phyloP scores from a whole-genome alignment of 2,888 invertebrate species.

The Carcina quercana region DNA sequence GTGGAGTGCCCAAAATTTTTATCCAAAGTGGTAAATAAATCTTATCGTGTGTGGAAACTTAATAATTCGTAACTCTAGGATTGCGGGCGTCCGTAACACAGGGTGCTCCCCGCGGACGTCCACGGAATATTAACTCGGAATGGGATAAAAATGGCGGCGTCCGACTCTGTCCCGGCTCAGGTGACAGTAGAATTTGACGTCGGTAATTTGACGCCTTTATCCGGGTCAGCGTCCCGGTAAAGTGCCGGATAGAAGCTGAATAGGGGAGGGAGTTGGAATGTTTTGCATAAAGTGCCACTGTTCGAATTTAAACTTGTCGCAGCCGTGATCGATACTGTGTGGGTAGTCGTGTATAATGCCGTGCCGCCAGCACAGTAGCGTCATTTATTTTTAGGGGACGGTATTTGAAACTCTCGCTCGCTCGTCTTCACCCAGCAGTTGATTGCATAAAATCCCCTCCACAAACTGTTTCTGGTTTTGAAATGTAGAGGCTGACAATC shows the following conservation, averaged over 20 bases:
- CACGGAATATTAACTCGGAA: conserved; percentile 63
- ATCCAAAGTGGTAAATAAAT: conserved; percentile 21
- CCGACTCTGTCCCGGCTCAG: conserved; percentile 53
- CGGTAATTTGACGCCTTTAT: conserved; percentile 65
- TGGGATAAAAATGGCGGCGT: conserved; percentile 61
- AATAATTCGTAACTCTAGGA: conserved; percentile 42
- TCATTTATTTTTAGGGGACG: too few relatives aligned
- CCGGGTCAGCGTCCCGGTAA: conserved; percentile 54
- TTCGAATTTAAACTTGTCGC: too few relatives aligned
- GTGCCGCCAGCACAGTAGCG: too few relatives aligned
- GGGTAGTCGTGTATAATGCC: too few relatives aligned
- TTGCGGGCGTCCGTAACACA: conserved; percentile 44
- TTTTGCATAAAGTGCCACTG: conserved; percentile 47
- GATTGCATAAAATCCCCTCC: too few relatives aligned
- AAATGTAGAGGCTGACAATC: too few relatives aligned
- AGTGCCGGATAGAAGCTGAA: conserved; percentile 38
- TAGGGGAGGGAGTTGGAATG: conserved; percentile 32
- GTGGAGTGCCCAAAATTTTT: conserved; percentile 20
- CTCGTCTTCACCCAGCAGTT: too few relatives aligned
- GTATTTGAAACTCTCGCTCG: too few relatives aligned
- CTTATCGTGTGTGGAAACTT: conserved; percentile 25
- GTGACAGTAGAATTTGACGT: conserved; percentile 62
- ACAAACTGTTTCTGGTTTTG: too few relatives aligned
- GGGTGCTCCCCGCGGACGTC: conserved; percentile 49
- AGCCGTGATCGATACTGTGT: too few relatives aligned